Evolutionary conservation across 2,113 vertebrate genomes (phyloP), one percentile per base, ranked within the genome.

Genomic region (Caracal caracal): DNA sequence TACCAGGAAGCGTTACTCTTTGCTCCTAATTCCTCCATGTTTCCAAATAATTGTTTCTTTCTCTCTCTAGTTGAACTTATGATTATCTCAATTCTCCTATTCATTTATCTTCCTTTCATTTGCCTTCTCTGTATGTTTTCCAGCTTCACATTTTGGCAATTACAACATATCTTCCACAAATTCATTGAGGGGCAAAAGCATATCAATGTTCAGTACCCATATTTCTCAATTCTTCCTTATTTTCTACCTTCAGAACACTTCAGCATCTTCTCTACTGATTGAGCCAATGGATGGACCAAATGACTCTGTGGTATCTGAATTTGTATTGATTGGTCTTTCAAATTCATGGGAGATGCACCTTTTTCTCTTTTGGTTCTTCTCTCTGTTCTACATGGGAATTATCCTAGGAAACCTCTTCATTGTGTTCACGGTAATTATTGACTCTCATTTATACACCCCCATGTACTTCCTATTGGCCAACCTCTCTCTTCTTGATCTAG

Each of bases 401-500:
- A 59, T 96, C 5, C 12, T 97, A 5, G 97, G 93, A 40, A 98
- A 98, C 49, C 15, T 93, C 53, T 61, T 86, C 40, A 51, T 80
- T 43, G 70, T 94, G 10, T 71, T 81, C 70, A 95, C 81, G 9
- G 88, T 97, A 47, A 94, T n/a, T 37, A 68, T 10, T 40, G 97
- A 94, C 16, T 89, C 63, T 17, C 85, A 63, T 22, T 85, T 95
- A n/a, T 63, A 97, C 61, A 53, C 59, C 6, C 95, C 95, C 30
- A 95, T 95, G 97, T 95, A 95, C 73, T 84, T 81, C 22, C 47
- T 97, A 71, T 53, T 95, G 53, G 94, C 90, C 53, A 96, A 73
- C 43, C 40, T 96, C n/a, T 83, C 88, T 16, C 22, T 79, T 53
- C 76, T 94, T 63, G 88, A 97, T 84, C 61, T 97, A 49, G 82